Base-by-base conservation (phyloP, 1,140 invertebrate species). In the Apis dorsata region DNA sequence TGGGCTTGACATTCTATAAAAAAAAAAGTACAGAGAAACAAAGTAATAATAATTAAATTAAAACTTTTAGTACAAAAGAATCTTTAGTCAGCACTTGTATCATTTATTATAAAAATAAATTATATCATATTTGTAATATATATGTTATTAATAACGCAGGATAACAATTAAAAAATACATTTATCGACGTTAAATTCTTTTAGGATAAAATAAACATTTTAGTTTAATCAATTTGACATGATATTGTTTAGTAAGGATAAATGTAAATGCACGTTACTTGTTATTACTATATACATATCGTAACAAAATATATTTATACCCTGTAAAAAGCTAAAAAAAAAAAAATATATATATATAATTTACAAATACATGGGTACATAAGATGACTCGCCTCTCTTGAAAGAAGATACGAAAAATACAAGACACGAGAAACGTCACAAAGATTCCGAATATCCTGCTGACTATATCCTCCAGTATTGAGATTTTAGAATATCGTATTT, bases 1-100 rank as follows among this genome's bases (percentile, higher is more conserved):
- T 94, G 62, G 95, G 93, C 85, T 95, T 95, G 81, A 94, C 94
- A 88, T 94, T 95, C 95, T 96, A 83, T 9, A 93, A 92, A 34
- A 93, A 92, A 85, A 86, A 77, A 79, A 66, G 85, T 72, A 65
- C 55, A 11, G 57, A 70, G 49, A 24, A 73, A n/a, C 28, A 8
- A 63, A 78, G 55, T 79, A 74, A n/a, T 59, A 85, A 72, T 55
- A 57, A 53, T 75, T 71, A 78, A 71, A 10, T 57, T 13, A 1
- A 69, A 51, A 10, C 9, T 62, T 74, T 77, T n/a, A 65, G 53
- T 66, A 79, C 55, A 75, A 49, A 72, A 71, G 76, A 72, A 72
- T 78, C 59, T 44, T 65, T 83, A 83, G 81, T 71, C 81, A 83
- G 81, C 75, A 71, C 19, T 49, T 79, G 12, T 24, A 12, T 63